phyloP scores from a whole-genome alignment of 2,113 vertebrate genomes.

The Stegastes partitus region DNA sequence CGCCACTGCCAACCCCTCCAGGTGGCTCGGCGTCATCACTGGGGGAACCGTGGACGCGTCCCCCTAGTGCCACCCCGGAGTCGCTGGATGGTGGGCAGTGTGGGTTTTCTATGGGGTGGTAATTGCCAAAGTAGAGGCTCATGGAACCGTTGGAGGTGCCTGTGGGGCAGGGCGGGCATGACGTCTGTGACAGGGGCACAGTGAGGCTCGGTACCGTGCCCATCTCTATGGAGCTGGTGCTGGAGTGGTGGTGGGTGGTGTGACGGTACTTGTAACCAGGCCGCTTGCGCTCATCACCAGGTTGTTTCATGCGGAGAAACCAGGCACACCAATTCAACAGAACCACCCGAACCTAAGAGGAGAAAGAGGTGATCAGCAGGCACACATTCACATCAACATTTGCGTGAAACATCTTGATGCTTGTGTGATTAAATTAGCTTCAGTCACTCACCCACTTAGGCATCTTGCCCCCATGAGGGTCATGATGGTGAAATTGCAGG shows the following conservation, averaged over 20 bases:
- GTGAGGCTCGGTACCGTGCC: constrained; percentile 65
- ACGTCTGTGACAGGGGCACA: constrained; percentile 71
- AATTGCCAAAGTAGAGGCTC: constrained; percentile 89
- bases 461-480: constrained; percentile 94
- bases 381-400: not conserved
- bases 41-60: constrained; percentile 60
- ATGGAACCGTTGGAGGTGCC: constrained; percentile 89
- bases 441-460: constrained; percentile 90
- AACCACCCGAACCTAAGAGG: constrained; percentile 90
- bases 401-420: not conserved
- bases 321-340: constrained; percentile 98
- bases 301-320: constrained; percentile 97
- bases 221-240: constrained; percentile 86
- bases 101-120: constrained; percentile 88
- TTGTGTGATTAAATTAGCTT: not conserved
- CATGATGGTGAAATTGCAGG: constrained; percentile 93
- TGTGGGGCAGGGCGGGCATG: constrained; percentile 76
- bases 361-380: not conserved
- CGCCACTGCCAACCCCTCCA: constrained; percentile 67
- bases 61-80: constrained; percentile 89
- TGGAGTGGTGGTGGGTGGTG: constrained; percentile 86
- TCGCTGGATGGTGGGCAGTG: constrained; percentile 90
- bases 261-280: constrained; percentile 84
- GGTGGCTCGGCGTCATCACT: constrained; percentile 77
- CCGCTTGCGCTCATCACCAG: constrained; percentile 90